phyloP scores from a whole-genome alignment of 2,888 invertebrate species.

The Biston betularia region DNA sequence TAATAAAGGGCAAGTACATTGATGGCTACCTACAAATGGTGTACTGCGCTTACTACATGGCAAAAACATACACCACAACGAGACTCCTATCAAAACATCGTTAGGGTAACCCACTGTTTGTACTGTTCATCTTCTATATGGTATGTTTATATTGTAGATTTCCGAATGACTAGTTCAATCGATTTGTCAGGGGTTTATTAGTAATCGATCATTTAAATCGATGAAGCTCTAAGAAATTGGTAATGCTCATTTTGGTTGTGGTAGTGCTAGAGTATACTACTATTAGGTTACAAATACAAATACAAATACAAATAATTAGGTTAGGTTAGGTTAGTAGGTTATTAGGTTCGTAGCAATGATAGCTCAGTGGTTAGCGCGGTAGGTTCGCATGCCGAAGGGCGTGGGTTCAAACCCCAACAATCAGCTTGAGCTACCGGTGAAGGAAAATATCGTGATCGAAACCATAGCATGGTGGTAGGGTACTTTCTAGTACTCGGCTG shows the following conservation, averaged over 20 bases:
- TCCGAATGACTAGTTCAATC: constrained; percentile 55
- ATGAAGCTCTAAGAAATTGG: constrained; percentile 60
- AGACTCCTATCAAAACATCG: constrained; percentile 56
- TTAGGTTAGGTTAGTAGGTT: no score
- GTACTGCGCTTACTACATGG: constrained; percentile 20
- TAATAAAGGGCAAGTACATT: constrained; percentile 28
- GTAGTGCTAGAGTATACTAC: no score
- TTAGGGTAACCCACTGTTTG: constrained; percentile 38
- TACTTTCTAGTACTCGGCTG: no score
- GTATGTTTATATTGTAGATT: not conserved
- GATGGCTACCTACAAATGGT: constrained; percentile 33
- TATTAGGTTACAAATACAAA: no score
- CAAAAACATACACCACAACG: constrained; percentile 52
- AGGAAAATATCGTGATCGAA: no score
- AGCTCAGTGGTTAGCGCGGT: no score
- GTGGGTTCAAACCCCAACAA: no score
- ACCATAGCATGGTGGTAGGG: no score
- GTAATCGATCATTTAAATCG: constrained; percentile 70
- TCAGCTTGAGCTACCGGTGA: no score
- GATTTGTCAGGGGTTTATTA: constrained; percentile 57
- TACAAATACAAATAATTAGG: no score
- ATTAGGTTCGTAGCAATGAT: no score
- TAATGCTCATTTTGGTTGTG: constrained; percentile 28
- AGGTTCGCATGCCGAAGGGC: no score
- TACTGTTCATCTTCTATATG: not conserved